Percentiles rank a stretch among this genome's conserved stretches.
phyloP scores from a whole-genome alignment of 2,888 invertebrate species.

The Osmoderma eremita region DNA sequence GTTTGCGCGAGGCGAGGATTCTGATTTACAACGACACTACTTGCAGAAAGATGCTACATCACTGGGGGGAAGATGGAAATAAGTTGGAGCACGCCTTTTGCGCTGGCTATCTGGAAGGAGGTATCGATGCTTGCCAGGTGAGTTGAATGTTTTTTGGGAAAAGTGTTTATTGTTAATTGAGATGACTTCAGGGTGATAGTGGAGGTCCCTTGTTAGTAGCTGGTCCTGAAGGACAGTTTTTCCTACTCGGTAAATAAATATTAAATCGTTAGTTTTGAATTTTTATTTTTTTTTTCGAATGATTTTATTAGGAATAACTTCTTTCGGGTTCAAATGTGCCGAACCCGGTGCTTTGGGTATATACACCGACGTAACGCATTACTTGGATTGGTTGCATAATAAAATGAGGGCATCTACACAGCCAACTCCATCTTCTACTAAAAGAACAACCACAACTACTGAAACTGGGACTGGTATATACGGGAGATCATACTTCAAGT shows the following conservation, averaged over 20 bases:
- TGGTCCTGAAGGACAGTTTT: slow-evolving; percentile 67
- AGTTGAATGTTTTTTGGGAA: background rate
- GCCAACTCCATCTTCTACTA: background rate
- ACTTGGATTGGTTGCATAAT: slow-evolving; percentile 67
- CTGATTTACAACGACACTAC: slow-evolving; percentile 56
- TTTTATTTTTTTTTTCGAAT: slow-evolving; percentile 49
- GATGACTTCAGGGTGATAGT: slow-evolving; percentile 57
- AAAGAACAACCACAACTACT: too few species aligned
- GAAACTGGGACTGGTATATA: too few species aligned
- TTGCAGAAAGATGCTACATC: slow-evolving; percentile 57
- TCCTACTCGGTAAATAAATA: slow-evolving; percentile 66
- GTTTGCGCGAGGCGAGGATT: slow-evolving; percentile 58
- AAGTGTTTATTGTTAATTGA: background rate
- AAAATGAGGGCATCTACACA: slow-evolving; percentile 46
- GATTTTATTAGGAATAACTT: slow-evolving; percentile 68
- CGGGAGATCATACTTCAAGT: too few species aligned
- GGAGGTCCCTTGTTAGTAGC: slow-evolving; percentile 70
- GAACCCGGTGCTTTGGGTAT: slow-evolving; percentile 68
- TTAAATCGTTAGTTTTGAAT: too few species aligned
- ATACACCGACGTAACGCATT: slow-evolving; percentile 71
- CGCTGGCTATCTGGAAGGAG: slow-evolving; percentile 68
- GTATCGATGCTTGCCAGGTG: slow-evolving; percentile 73
- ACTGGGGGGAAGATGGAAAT: slow-evolving; percentile 52
- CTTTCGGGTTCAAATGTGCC: slow-evolving; percentile 75
- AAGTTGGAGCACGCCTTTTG: slow-evolving; percentile 63